Percentiles rank a stretch among this genome's conserved stretches.
phyloP scores from a whole-genome alignment of 2,113 vertebrate genomes.

The Aegithalos caudatus region DNA sequence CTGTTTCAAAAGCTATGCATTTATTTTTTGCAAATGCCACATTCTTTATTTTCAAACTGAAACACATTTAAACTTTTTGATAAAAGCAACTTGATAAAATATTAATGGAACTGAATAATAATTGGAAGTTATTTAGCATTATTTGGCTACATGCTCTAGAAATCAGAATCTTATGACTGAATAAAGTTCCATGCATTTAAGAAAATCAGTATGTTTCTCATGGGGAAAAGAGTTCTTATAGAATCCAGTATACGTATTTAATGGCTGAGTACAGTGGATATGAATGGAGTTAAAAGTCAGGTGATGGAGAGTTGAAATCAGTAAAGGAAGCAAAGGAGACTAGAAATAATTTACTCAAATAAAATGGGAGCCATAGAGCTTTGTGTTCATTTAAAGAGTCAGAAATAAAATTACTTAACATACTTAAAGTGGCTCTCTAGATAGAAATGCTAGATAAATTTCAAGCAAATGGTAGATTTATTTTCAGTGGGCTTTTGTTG shows the following conservation, averaged over 20 bases:
- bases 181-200: not conserved
- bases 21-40: not conserved
- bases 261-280: not conserved
- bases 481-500: not conserved
- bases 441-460: not conserved
- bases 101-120: not conserved
- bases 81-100: not conserved
- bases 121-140: not conserved
- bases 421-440: not conserved
- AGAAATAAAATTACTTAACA: not conserved
- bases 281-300: not conserved
- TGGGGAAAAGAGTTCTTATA: not conserved
- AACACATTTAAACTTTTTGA: not conserved
- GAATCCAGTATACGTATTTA: not conserved
- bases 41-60: not conserved
- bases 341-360: not conserved
- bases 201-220: not conserved
- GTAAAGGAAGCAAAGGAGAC: not conserved
- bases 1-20: not conserved
- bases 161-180: not conserved
- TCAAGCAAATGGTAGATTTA: not conserved
- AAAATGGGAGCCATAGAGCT: rapidly evolving
- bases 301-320: not conserved
- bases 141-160: not conserved
- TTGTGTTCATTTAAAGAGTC: not conserved